These are phyloP conservation scores for Poeciliopsis retropinna DNA, from an alignment of 2,113 vertebrate species.

Conservation along the genomic window DNA sequence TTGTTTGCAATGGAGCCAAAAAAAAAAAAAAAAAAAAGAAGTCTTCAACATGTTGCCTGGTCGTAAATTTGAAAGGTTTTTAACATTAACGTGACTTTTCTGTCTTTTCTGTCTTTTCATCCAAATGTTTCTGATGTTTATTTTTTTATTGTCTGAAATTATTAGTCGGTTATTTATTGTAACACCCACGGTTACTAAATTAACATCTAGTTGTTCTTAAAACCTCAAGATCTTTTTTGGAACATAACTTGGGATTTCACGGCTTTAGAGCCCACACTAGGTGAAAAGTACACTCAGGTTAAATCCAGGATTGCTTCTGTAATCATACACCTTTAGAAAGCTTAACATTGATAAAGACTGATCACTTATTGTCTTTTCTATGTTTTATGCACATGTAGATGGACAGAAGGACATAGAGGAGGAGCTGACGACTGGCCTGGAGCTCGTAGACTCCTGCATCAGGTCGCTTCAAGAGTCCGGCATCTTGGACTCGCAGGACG, in stretches of 20 bases:
- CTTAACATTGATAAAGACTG: not conserved
- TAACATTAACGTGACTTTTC: too few species aligned
- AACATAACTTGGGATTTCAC: too few species aligned
- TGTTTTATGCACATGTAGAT: conserved; percentile 75
- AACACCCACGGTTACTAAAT: too few species aligned
- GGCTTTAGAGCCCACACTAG: too few species aligned
- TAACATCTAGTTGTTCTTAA: too few species aligned
- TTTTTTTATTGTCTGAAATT: too few species aligned
- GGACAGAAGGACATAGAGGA: conserved; percentile 99
- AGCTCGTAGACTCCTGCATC: conserved; percentile 98
- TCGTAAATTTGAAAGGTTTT: not conserved
- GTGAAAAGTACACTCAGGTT: too few species aligned
- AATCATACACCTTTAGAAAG: not conserved
- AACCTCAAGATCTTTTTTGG: too few species aligned
- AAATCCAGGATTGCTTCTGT: not conserved
- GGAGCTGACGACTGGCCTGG: conserved; percentile 95
- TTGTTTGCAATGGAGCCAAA: not conserved
- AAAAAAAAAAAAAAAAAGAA: not conserved
- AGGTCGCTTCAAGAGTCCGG: conserved; percentile 96
- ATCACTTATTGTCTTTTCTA: not conserved
- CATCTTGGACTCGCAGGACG: conserved; percentile 95
- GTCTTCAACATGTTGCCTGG: not conserved
- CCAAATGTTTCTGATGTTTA: too few species aligned
- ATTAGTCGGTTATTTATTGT: too few species aligned
- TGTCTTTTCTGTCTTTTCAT: too few species aligned